These are phyloP conservation scores for Ooceraea biroi DNA, from an alignment of 1,140 invertebrate genomes.

Conservation along the genomic window DNA sequence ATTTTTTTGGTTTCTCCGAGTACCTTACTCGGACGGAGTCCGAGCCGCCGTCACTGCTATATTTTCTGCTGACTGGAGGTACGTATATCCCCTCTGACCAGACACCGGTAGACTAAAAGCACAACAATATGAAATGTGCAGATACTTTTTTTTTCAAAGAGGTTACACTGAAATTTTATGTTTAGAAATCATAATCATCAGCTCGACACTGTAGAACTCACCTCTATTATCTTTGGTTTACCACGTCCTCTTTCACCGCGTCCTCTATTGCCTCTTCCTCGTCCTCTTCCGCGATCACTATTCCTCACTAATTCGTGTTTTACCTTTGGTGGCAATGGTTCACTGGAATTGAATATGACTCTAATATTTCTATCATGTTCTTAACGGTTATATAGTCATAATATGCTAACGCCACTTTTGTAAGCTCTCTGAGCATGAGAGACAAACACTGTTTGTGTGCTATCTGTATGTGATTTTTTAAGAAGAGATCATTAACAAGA, in stretches of 20 bases:
- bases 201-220: constrained; percentile 59
- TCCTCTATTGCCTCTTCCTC: constrained; percentile 67
- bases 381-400: too few species aligned
- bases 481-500: too few species aligned
- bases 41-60: constrained; percentile 70
- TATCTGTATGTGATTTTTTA: too few species aligned
- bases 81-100: constrained; percentile 81
- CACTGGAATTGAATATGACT: constrained; percentile 70
- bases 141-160: too few species aligned
- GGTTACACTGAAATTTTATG: too few species aligned
- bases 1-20: too few species aligned
- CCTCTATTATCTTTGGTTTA: constrained; percentile 79
- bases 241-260: constrained; percentile 34
- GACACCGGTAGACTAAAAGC: constrained; percentile 80
- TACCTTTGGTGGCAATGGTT: constrained; percentile 62
- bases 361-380: constrained; percentile 1
- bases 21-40: too few species aligned
- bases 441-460: too few species aligned
- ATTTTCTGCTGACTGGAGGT: constrained; percentile 46
- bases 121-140: background rate
- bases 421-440: too few species aligned
- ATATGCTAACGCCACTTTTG: too few species aligned
- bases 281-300: constrained; percentile 43
- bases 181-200: too few species aligned
- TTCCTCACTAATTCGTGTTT: constrained; percentile 53